These are phyloP conservation scores for Formicarius rufipectus DNA, from an alignment of 2,113 vertebrate genomes.

Conservation along the genomic window DNA sequence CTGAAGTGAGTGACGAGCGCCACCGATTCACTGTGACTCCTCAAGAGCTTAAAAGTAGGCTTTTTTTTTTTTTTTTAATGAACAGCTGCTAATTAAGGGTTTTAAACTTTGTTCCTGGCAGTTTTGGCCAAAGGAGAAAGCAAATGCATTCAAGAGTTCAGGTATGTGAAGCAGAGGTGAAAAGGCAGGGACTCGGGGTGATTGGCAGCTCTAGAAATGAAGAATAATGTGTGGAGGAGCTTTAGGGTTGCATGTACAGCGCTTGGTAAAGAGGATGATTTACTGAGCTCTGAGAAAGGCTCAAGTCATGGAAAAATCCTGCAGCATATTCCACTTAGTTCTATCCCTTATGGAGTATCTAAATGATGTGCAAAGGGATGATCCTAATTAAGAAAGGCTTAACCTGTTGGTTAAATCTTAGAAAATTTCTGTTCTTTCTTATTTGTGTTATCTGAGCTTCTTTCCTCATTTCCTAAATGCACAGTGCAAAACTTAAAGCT, in stretches of 20 bases:
- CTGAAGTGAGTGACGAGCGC: not conserved
- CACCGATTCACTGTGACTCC: not conserved
- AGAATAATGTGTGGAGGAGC: not conserved
- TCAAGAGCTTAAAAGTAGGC: not conserved
- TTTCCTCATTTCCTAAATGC: not conserved
- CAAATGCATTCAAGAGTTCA: not conserved
- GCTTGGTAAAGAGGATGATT: not conserved
- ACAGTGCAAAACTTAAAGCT: not conserved
- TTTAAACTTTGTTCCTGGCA: not conserved
- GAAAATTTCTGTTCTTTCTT: not conserved
- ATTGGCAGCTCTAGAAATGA: not conserved
- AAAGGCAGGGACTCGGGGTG: not conserved
- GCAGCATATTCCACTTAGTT: not conserved
- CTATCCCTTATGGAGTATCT: not conserved
- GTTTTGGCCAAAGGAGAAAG: not conserved
- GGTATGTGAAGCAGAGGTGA: not conserved
- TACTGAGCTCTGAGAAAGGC: not conserved
- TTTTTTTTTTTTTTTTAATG: not conserved
- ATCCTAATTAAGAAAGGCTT: not conserved
- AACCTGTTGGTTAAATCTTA: not conserved
- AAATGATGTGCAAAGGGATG: not conserved
- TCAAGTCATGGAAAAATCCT: not conserved
- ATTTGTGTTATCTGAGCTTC: not conserved
- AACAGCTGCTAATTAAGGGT: not conserved
- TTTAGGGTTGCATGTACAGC: not conserved